phyloP scores from a whole-genome alignment of 2,113 vertebrate genomes.

The Cynopterus brachyotis region DNA sequence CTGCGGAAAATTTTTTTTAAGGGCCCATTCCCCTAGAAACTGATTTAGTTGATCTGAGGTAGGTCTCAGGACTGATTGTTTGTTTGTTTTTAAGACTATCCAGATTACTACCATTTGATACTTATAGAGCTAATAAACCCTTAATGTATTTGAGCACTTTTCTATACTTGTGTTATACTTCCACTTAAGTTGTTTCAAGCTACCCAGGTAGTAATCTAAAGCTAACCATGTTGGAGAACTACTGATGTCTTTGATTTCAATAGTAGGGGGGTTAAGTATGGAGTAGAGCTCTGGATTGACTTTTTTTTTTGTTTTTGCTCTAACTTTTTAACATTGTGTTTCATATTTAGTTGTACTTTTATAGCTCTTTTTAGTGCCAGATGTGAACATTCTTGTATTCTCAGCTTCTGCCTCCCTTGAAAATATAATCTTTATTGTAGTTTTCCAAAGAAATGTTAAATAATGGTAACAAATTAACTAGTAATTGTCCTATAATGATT shows the following conservation, averaged over 20 bases:
- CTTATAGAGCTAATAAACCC: neutral
- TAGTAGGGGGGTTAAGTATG: neutral
- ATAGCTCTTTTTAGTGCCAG: neutral
- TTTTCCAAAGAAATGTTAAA: neutral
- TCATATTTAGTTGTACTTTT: neutral
- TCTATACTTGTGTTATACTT: neutral
- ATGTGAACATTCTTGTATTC: neutral
- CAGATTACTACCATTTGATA: neutral
- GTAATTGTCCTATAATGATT: neutral
- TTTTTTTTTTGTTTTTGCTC: neutral
- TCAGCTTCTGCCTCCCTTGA: neutral
- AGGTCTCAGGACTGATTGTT: neutral
- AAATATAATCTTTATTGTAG: neutral
- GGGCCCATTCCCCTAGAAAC: neutral
- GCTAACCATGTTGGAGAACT: neutral
- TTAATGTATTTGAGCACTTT: neutral
- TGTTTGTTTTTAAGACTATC: neutral
- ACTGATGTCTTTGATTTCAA: neutral
- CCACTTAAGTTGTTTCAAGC: neutral
- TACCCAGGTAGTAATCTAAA: neutral
- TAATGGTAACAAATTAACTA: neutral
- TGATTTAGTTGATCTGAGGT: neutral
- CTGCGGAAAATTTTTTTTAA: neutral
- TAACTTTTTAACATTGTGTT: neutral
- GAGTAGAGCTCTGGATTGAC: neutral